Evolutionary conservation across 1,140 invertebrate species (phyloP).

Genomic region (Eumeta japonica): DNA sequence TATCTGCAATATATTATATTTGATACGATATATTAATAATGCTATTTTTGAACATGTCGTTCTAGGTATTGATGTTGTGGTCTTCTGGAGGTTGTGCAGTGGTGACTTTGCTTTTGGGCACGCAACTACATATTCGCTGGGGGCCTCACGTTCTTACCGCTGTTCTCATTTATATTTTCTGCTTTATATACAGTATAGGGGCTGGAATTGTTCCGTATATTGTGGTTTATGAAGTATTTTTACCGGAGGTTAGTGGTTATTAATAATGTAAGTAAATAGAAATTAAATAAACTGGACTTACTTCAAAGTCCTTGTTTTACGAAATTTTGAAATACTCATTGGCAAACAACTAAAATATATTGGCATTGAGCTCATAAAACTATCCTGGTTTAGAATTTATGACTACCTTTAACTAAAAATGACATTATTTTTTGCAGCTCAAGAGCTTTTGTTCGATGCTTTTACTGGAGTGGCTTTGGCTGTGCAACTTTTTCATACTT

Average conservation of each 20-base stretch:
- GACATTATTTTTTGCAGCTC: too few species aligned
- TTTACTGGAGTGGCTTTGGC: slow-evolving; percentile 29
- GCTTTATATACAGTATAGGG: slow-evolving; percentile 22
- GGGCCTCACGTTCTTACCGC: slow-evolving; percentile 23
- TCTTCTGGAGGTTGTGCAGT: slow-evolving; percentile 17
- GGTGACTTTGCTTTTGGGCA: slow-evolving; percentile 22
- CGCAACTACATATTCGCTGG: slow-evolving; percentile 24
- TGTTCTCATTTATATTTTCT: slow-evolving; percentile 24
- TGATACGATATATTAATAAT: too few species aligned
- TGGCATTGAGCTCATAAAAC: too few species aligned
- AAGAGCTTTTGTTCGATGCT: slow-evolving; percentile 20
- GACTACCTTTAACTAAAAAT: too few species aligned
- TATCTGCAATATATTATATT: too few species aligned
- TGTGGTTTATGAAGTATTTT: slow-evolving; percentile 27
- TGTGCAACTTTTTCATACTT: slow-evolving; percentile 32
- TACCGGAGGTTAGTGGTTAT: slow-evolving; percentile 30
- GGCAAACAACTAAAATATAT: too few species aligned
- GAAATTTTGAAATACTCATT: too few species aligned
- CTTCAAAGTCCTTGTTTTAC: too few species aligned
- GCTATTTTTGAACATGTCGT: too few species aligned
- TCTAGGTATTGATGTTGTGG: slow-evolving; percentile 24
- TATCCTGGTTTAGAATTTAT: too few species aligned
- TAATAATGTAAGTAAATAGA: too few species aligned
- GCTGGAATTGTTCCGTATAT: slow-evolving; percentile 36
- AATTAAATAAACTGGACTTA: too few species aligned